Percentiles rank a stretch among this genome's conserved stretches.
Evolutionary conservation across 2,797 vertebrate genomes (phyloP).

Genomic region (Tokudaia muenninki): DNA sequence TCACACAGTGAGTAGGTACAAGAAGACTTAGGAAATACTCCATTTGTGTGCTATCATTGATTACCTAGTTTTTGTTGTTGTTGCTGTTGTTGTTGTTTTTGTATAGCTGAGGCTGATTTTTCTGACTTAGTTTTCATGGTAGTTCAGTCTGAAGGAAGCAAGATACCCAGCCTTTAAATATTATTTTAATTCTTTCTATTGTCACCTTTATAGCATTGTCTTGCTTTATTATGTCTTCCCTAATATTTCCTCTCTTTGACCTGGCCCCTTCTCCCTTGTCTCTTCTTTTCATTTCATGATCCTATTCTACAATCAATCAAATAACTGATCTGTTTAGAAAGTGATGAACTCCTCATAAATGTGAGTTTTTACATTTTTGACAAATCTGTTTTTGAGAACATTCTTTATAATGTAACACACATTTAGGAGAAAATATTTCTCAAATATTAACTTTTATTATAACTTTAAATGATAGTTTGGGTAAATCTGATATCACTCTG

Average conservation of each 20-base stretch:
- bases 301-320: not conserved
- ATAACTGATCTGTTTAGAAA: not conserved
- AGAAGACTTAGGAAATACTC: not conserved
- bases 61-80: not conserved
- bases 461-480: too few species aligned
- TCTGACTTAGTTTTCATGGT: not conserved
- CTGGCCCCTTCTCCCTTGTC: fast-evolving
- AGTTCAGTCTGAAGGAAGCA: not conserved
- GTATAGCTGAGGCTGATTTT: not conserved
- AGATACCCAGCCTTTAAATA: not conserved
- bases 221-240: not conserved
- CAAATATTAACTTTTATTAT: not conserved
- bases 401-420: not conserved
- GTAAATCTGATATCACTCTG: not conserved
- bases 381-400: not conserved
- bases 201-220: not conserved
- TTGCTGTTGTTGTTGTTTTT: too few species aligned
- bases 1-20: not conserved
- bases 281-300: not conserved
- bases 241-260: not conserved
- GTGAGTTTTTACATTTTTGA: not conserved
- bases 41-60: not conserved
- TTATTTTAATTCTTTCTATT: not conserved
- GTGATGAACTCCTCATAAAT: not conserved
- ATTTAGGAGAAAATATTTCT: not conserved